phyloP scores from a whole-genome alignment of 2,888 invertebrate genomes.

The Dolichomitus sp. region DNA sequence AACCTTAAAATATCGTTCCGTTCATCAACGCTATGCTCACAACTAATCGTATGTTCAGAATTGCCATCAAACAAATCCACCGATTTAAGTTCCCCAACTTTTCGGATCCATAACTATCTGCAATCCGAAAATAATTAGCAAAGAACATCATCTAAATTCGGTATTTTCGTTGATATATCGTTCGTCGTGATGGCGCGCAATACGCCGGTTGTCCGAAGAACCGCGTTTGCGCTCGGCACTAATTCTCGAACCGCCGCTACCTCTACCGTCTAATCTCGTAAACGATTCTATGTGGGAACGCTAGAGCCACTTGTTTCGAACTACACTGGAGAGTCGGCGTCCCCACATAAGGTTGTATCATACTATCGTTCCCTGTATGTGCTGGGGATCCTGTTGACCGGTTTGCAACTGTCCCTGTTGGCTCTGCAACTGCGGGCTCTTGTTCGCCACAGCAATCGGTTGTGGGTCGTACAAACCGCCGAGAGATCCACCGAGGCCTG shows the following conservation, averaged over 20 bases:
- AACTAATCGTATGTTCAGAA: no score
- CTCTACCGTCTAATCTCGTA: conserved; percentile 51
- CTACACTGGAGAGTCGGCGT: conserved; percentile 93
- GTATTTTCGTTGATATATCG: background rate
- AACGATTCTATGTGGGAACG: conserved; percentile 85
- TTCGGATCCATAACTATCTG: background rate
- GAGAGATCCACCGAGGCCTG: conserved; percentile 82
- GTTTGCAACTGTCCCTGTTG: conserved; percentile 78
- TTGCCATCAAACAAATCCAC: no score
- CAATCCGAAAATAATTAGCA: background rate
- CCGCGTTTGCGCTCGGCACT: background rate
- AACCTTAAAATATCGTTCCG: no score
- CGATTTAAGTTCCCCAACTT: no score
- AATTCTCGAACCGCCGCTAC: background rate
- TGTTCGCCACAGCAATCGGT: conserved; percentile 77
- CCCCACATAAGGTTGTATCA: conserved; percentile 98
- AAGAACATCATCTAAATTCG: background rate
- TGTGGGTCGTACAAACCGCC: conserved; percentile 87
- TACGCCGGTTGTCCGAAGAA: background rate
- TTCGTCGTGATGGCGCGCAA: background rate
- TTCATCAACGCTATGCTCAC: no score
- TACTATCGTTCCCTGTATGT: conserved; percentile 96
- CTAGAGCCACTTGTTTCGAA: conserved; percentile 92
- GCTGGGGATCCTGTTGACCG: conserved; percentile 89
- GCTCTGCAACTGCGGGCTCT: conserved; percentile 76